A percentile compares a stretch with the other conserved stretches of the same genome.
These are phyloP conservation scores for Otolemur crassicaudatus DNA, from an alignment of 2,797 vertebrate species.

Conservation along the genomic window DNA sequence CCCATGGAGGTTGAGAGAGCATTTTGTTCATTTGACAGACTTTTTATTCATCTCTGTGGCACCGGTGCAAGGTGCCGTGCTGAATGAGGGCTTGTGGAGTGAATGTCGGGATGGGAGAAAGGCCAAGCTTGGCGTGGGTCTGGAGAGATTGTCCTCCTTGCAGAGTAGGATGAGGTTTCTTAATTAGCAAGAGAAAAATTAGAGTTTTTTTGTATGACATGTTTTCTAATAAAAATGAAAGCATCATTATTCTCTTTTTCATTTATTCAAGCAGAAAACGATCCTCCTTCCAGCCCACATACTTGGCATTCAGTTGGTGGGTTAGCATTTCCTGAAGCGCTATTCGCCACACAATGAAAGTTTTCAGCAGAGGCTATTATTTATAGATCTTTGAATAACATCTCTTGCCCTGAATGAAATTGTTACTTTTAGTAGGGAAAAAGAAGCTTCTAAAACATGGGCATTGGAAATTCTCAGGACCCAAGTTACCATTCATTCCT, in stretches of 20 bases:
- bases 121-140: accelerated
- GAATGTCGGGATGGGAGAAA: neutral
- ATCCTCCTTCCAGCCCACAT: neutral
- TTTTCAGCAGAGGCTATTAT: neutral
- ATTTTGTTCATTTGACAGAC: neutral
- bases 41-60: neutral
- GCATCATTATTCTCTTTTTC: neutral
- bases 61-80: accelerated
- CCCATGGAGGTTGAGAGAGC: neutral
- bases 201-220: neutral
- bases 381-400: neutral
- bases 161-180: neutral
- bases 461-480: neutral
- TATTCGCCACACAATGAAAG: neutral
- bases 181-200: neutral
- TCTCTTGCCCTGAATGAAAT: neutral
- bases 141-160: neutral
- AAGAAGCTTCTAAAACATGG: neutral
- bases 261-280: neutral
- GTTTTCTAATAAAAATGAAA: neutral
- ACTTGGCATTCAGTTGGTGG: neutral
- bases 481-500: neutral
- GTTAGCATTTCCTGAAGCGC: neutral
- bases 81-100: neutral
- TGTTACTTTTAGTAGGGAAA: neutral